Evolutionary conservation across 2,888 invertebrate genomes (phyloP).

Genomic region (Pyrocoelia pectoralis): DNA sequence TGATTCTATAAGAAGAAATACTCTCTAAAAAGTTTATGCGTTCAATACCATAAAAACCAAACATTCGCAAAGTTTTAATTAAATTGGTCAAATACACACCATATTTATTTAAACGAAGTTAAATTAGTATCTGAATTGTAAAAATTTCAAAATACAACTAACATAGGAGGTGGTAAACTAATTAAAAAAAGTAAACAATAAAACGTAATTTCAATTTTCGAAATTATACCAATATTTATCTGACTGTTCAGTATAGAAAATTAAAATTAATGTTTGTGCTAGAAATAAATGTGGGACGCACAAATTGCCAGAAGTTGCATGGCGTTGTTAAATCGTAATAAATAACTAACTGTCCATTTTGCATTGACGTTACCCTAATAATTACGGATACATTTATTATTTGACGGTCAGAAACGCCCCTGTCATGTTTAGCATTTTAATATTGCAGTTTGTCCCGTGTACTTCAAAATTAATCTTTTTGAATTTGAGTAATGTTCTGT

Average conservation of each 20-base stretch:
- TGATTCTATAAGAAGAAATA: no score
- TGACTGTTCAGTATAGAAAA: neutral
- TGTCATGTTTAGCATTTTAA: constrained; percentile 19
- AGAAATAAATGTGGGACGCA: constrained; percentile 8
- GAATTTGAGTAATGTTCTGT: neutral
- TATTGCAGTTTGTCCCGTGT: constrained; percentile 15
- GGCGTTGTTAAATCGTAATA: constrained; percentile 19
- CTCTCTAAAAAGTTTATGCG: neutral
- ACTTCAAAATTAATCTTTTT: constrained; percentile 15
- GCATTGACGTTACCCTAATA: constrained; percentile 16
- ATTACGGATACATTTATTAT: constrained; percentile 25
- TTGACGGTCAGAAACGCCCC: constrained; percentile 20
- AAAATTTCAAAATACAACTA: neutral
- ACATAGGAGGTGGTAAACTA: no score
- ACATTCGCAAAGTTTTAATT: neutral
- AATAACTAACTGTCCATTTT: constrained; percentile 22
- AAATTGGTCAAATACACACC: neutral
- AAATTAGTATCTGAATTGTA: neutral
- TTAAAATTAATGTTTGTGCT: constrained; percentile 7
- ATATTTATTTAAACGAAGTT: neutral
- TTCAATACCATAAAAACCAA: neutral
- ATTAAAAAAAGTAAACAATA: constrained; percentile 1
- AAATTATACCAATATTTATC: constrained; percentile 1
- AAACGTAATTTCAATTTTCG: neutral
- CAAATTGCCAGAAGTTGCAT: constrained; percentile 13